phyloP scores from a whole-genome alignment of 2,113 vertebrate species.

The Tamias sibiricus region DNA sequence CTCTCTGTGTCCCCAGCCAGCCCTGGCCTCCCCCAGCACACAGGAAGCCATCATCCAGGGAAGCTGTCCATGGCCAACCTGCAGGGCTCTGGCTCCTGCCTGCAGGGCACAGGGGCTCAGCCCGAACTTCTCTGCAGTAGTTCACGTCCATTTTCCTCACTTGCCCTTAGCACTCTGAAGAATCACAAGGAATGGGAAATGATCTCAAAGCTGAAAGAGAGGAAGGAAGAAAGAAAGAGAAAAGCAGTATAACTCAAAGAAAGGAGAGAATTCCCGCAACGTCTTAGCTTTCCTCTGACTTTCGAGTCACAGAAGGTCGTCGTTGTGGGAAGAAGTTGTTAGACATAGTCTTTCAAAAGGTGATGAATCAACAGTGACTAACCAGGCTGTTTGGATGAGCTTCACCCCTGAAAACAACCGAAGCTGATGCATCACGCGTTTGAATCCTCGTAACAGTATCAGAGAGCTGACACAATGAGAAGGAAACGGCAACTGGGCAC shows the following conservation, averaged over 20 bases:
- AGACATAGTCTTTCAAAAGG: constrained; percentile 2
- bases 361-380: neutral
- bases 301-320: neutral
- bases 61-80: constrained; percentile 99
- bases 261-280: neutral
- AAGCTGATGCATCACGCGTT: neutral
- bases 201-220: neutral
- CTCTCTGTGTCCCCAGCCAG: constrained; percentile 89
- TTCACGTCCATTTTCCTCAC: neutral
- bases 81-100: constrained; percentile 95
- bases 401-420: neutral
- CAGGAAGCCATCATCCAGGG: constrained; percentile 99
- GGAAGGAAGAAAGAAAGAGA: neutral
- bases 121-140: constrained; percentile 57
- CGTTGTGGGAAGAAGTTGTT: neutral
- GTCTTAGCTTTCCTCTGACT: neutral
- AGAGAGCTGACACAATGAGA: constrained; percentile 13
- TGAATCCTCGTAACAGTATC: constrained; percentile 11
- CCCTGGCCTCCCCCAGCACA: constrained; percentile 99
- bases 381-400: neutral
- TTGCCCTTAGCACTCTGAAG: neutral
- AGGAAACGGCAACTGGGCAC: neutral
- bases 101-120: constrained; percentile 93
- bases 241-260: too few species aligned
- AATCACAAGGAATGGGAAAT: neutral